These are phyloP conservation scores for Orthonyx spaldingii DNA, from an alignment of 2,113 vertebrate genomes.

Conservation along the genomic window DNA sequence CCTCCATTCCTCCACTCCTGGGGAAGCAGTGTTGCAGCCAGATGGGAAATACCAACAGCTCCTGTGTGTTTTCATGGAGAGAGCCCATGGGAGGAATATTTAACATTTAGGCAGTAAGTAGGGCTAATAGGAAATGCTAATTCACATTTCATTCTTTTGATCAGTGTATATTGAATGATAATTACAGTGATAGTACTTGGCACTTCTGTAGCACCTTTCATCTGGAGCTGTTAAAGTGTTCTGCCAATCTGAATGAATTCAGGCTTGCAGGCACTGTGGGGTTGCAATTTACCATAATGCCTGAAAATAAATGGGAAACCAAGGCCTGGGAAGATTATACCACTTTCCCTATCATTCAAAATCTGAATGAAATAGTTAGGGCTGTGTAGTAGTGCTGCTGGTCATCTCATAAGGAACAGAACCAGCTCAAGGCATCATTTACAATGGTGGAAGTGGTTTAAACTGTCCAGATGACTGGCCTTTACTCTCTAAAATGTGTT, in stretches of 20 bases:
- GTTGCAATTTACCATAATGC: neutral
- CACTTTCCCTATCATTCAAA: neutral
- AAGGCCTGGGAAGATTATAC: neutral
- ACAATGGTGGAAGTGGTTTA: neutral
- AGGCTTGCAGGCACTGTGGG: neutral
- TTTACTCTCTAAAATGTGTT: neutral
- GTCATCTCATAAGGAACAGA: neutral
- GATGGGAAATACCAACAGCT: slow-evolving; percentile 3
- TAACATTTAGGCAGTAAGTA: slow-evolving; percentile 33
- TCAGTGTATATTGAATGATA: slow-evolving; percentile 55
- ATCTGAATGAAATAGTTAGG: neutral
- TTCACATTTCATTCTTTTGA: slow-evolving; percentile 63
- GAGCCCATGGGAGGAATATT: slow-evolving; percentile 37
- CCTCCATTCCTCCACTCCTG: neutral
- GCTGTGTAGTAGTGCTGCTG: neutral
- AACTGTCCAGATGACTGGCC: neutral
- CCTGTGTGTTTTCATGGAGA: neutral
- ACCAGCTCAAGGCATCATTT: neutral
- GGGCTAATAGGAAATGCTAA: slow-evolving; percentile 65
- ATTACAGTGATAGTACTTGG: slow-evolving; percentile 51
- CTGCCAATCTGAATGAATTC: slow-evolving; percentile 8
- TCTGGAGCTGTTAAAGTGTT: slow-evolving; percentile 12
- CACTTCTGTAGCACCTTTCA: slow-evolving; percentile 57
- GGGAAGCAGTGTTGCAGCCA: neutral
- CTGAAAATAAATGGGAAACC: neutral